Conservation (phyloP, 2,888 invertebrate species). For the Rhagophthalmus giganteus region DNA sequence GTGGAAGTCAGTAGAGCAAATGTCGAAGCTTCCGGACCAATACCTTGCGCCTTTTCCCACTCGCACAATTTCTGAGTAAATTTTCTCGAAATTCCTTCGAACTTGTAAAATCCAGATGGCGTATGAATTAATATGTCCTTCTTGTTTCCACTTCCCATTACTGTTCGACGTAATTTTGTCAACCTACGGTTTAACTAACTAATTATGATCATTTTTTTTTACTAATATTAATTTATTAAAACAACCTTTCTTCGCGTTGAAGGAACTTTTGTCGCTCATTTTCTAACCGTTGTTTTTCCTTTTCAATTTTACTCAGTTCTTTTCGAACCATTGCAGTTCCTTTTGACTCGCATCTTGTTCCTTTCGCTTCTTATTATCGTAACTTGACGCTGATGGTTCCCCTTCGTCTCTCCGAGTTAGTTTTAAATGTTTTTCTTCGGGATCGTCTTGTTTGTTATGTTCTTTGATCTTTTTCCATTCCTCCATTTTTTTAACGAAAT, state of each 20-base stretch:
- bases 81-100: slow-evolving; percentile 84
- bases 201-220: too few species aligned
- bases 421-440: slow-evolving; percentile 45
- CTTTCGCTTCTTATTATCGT: slow-evolving; percentile 49
- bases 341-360: slow-evolving; percentile 52
- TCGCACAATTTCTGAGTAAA: slow-evolving; percentile 89
- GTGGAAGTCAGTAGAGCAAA: slow-evolving; percentile 74
- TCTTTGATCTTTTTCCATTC: slow-evolving; percentile 80
- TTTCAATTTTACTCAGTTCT: slow-evolving; percentile 63
- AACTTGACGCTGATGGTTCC: slow-evolving; percentile 32
- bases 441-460: slow-evolving; percentile 15
- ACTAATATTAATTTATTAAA: too few species aligned
- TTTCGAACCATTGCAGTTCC: slow-evolving; percentile 63
- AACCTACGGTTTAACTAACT: slow-evolving; percentile 56
- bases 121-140: slow-evolving; percentile 82
- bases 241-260: slow-evolving; percentile 66
- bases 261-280: slow-evolving; percentile 65
- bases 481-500: slow-evolving; percentile 81
- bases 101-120: slow-evolving; percentile 80
- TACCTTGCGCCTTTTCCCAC: slow-evolving; percentile 88
- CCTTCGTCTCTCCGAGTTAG: slow-evolving; percentile 49
- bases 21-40: slow-evolving; percentile 82
- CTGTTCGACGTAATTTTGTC: slow-evolving; percentile 62
- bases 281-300: slow-evolving; percentile 64
- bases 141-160: slow-evolving; percentile 56